Evolutionary conservation across 2,888 invertebrate genomes (phyloP).

Genomic region (Elysia crispata): DNA sequence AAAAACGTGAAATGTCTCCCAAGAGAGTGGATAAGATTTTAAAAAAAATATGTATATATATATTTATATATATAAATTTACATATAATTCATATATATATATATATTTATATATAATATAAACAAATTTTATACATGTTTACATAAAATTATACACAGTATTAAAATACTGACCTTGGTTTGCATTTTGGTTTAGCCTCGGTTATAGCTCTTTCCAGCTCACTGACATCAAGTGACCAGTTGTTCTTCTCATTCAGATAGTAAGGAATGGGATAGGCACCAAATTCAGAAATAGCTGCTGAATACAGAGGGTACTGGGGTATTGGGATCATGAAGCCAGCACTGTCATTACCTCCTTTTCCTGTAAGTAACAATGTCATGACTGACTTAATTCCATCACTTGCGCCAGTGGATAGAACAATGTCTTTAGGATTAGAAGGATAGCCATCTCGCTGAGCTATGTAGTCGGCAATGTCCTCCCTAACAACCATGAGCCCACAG

Average conservation of each 20-base stretch:
- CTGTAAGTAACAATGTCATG: conserved; percentile 82
- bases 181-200: conserved; percentile 82
- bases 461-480: conserved; percentile 91
- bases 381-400: conserved; percentile 94
- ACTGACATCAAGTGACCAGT: conserved; percentile 88
- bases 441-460: conserved; percentile 88
- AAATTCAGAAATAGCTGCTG: conserved; percentile 95
- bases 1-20: no score
- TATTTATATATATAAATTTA: no score
- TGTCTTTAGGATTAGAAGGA: conserved; percentile 85
- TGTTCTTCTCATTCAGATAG: conserved; percentile 90
- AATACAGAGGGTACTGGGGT: conserved; percentile 98
- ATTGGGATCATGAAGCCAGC: conserved; percentile 97
- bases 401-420: conserved; percentile 92
- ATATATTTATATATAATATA: no score
- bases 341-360: conserved; percentile 70
- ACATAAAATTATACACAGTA: no score
- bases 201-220: conserved; percentile 88
- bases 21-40: no score
- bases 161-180: conserved; percentile 81
- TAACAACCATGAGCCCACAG: conserved; percentile 91
- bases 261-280: conserved; percentile 82
- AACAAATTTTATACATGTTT: no score
- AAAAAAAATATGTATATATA: no score
- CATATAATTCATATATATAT: no score